Conservation (phyloP, 2,797 vertebrate species). For the Tragelaphus oryx region DNA sequence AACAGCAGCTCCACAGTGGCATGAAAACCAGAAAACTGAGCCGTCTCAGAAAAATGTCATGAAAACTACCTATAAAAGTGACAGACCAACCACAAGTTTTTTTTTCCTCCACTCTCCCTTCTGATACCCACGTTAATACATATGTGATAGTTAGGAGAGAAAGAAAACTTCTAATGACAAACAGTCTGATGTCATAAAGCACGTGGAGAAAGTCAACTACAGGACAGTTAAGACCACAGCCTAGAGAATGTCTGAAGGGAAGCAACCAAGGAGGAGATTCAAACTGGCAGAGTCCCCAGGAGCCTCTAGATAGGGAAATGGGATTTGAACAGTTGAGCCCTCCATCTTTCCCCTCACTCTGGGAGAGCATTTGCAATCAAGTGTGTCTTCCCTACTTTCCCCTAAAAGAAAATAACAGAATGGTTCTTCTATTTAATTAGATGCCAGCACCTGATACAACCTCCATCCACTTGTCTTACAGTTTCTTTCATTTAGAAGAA, state of each 20-base stretch:
- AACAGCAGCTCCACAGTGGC: not conserved
- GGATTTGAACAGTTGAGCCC: not conserved
- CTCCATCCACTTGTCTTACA: not conserved
- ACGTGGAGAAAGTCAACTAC: not conserved
- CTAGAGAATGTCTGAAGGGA: not conserved
- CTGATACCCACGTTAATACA: not conserved
- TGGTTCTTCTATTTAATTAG: not conserved
- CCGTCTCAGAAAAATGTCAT: not conserved
- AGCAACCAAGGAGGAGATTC: not conserved
- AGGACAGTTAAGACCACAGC: not conserved
- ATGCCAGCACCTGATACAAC: not conserved
- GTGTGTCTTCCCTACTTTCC: not conserved
- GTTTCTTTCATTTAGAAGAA: not conserved
- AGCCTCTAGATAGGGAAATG: not conserved
- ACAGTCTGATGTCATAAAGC: not conserved
- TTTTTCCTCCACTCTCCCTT: not conserved
- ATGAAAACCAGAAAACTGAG: not conserved
- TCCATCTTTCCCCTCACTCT: not conserved
- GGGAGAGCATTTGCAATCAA: not conserved
- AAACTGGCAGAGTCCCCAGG: not conserved
- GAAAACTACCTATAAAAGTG: not conserved
- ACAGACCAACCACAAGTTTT: not conserved
- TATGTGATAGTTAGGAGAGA: not conserved
- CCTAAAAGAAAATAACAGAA: not conserved
- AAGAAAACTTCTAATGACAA: not conserved